Percentiles rank a stretch among this genome's conserved stretches.
These are phyloP conservation scores for Drosophila orosa DNA, from an alignment of 1,140 invertebrate species.

Conservation along the genomic window DNA sequence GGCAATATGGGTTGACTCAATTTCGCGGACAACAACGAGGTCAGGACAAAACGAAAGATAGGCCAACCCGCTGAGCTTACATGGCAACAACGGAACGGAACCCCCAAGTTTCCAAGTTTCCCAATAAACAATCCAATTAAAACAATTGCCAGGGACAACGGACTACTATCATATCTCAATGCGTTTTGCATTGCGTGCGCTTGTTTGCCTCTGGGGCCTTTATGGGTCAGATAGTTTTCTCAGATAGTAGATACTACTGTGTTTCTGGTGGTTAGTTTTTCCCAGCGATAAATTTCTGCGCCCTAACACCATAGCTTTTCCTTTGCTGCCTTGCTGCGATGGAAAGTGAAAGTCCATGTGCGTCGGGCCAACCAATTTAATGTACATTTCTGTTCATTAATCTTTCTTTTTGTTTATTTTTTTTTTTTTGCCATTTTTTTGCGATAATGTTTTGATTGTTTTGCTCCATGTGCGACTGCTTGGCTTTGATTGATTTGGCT, in stretches of 20 bases:
- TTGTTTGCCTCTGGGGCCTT: conserved; percentile 21
- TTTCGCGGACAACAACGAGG: conserved; percentile 50
- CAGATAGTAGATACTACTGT: conserved; percentile 14
- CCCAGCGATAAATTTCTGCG: conserved; percentile 17
- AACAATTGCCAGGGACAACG: conserved; percentile 75
- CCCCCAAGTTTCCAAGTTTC: conserved; percentile 6
- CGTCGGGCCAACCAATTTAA: conserved; percentile 49
- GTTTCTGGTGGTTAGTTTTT: conserved; percentile 41
- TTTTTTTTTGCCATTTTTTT: conserved; percentile 33
- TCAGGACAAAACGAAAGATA: conserved; percentile 53
- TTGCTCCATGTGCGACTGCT: conserved; percentile 52
- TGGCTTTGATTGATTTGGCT: conserved; percentile 46
- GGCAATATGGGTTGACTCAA: conserved; percentile 64
- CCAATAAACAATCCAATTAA: conserved; percentile 79
- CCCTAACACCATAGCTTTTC: conserved; percentile 38
- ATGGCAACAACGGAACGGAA: conserved; percentile 45
- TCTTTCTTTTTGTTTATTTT: conserved; percentile 49
- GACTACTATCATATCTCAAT: conserved; percentile 35
- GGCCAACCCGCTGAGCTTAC: conserved; percentile 52
- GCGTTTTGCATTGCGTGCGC: conserved; percentile 69
- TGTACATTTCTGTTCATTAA: conserved; percentile 74
- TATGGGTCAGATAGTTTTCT: conserved; percentile 16
- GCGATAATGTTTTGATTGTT: conserved; percentile 63
- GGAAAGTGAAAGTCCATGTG: conserved; percentile 67
- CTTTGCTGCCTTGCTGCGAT: conserved; percentile 7